Conservation (phyloP, 1,140 invertebrate genomes). For the Lithobius niger region DNA sequence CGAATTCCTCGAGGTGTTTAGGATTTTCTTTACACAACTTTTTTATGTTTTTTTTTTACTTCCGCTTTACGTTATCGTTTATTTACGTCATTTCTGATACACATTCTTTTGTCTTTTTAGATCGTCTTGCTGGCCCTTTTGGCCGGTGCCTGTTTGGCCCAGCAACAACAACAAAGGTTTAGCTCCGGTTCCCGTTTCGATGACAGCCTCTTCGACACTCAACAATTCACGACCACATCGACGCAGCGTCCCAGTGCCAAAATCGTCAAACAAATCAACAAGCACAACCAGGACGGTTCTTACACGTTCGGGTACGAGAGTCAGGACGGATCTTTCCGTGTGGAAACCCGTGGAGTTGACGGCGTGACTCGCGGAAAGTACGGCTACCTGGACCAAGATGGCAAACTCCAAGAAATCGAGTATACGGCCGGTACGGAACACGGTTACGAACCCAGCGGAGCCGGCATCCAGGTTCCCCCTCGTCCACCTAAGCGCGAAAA, state of each 20-base stretch:
- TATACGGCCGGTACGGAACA: slow-evolving; percentile 56
- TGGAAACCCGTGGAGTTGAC: slow-evolving; percentile 50
- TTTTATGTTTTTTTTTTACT: no score
- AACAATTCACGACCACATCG: slow-evolving; percentile 2
- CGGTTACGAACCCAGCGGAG: slow-evolving; percentile 60
- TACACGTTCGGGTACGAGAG: slow-evolving; percentile 75
- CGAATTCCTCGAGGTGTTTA: no score
- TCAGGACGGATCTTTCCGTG: slow-evolving; percentile 49
- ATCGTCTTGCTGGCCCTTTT: no score
- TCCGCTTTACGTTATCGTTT: no score
- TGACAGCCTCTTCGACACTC: no score
- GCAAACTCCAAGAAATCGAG: slow-evolving; percentile 68
- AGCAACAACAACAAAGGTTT: no score
- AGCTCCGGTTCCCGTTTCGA: no score
- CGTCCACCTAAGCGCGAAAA: slow-evolving; percentile 37
- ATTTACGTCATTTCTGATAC: no score
- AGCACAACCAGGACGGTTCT: slow-evolving; percentile 65
- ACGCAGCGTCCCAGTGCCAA: slow-evolving; percentile 36
- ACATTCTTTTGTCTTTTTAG: no score
- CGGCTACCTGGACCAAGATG: slow-evolving; percentile 64
- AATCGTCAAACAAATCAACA: slow-evolving; percentile 66
- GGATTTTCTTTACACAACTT: no score
- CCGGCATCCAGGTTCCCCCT: slow-evolving; percentile 62
- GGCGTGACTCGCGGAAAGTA: slow-evolving; percentile 76
- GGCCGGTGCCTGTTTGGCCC: no score